A percentile compares a stretch with the other conserved stretches of the same genome.
phyloP scores from a whole-genome alignment of 2,797 vertebrate species.

The Enteromius treurensis region DNA sequence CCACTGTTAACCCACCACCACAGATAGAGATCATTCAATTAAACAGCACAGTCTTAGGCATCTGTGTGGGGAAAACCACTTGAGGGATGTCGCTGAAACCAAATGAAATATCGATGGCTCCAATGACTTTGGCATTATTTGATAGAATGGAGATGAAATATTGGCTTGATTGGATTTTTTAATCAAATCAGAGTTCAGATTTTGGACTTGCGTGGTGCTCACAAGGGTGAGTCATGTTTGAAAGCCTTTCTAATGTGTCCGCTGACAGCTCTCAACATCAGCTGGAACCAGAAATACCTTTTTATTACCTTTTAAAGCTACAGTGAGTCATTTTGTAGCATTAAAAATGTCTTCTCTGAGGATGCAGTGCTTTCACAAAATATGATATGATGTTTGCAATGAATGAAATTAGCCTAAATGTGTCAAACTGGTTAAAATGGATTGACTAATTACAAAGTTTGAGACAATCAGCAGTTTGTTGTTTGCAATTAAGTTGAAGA shows the following conservation, averaged over 20 bases:
- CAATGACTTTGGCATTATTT: conserved; percentile 58
- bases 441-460: conserved; percentile 7
- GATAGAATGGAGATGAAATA: conserved; percentile 48
- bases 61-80: conserved; percentile 36
- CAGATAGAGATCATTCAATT: conserved; percentile 53
- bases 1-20: conserved; percentile 48
- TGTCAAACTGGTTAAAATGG: background rate
- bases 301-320: conserved; percentile 1
- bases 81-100: conserved; percentile 51
- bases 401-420: background rate
- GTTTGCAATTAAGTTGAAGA: background rate
- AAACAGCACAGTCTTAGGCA: conserved; percentile 46
- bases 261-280: conserved; percentile 31
- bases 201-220: conserved; percentile 36
- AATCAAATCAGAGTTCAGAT: conserved; percentile 56
- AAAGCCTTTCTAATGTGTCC: conserved; percentile 44
- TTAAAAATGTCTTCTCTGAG: background rate
- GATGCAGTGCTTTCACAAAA: background rate
- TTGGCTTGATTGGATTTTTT: conserved; percentile 46
- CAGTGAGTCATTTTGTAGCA: background rate
- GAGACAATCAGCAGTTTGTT: background rate
- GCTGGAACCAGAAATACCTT: background rate
- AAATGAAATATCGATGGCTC: conserved; percentile 59
- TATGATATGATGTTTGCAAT: background rate
- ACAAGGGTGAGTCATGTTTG: conserved; percentile 39